Evolutionary conservation across 2,113 vertebrate genomes (phyloP), one percentile per base, ranked within the genome.

Genomic region (Marmota flaviventris): DNA sequence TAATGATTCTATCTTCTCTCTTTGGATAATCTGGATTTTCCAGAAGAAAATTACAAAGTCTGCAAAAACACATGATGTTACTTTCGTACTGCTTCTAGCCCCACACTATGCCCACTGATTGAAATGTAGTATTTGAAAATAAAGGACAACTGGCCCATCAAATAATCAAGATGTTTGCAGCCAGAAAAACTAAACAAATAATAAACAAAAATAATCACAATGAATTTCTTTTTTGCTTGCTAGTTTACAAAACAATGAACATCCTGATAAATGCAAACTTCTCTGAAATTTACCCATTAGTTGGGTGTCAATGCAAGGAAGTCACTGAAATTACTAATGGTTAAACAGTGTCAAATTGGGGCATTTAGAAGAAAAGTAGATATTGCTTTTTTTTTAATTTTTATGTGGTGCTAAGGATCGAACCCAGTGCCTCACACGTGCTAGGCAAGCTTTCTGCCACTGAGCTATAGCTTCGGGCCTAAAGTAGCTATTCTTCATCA

Each of bases 1-100:
- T 98, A 91, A 99, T 98, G 75, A 99, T 97, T 93, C 98, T 98
- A 94, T 98, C 98, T 96, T 99, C 99, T 95, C 99, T 99, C 98
- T 99, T 99, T 85, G 99, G 99, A 98, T 99, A 99, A 97, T 99
- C 99, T 75, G 99, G 99, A 94, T 99, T 99, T 98, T 99, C 99
- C 99, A 99, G 98, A 98, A 99, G 99, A 98, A 99, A 98, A 99
- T 99, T 99, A 98, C 99, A 99, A 98, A 99, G 99, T 94, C 99
- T 99, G 98, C 39, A 98, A 98, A 97, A 98, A 98, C 25, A 98
- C 98, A 97, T 3, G 70, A 2, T 48, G 53, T 96, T 93, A 98
- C 11, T 94, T 96, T 96, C 48, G 87, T 2, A 95, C 2, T 89
- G 67, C 24, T 96, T 90, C 61, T 34, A 97, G 87, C 34, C 32